Evolutionary conservation across 1,140 invertebrate species (phyloP), one percentile per base, ranked within the genome.

Genomic region (Drosophila equinoxialis): DNA sequence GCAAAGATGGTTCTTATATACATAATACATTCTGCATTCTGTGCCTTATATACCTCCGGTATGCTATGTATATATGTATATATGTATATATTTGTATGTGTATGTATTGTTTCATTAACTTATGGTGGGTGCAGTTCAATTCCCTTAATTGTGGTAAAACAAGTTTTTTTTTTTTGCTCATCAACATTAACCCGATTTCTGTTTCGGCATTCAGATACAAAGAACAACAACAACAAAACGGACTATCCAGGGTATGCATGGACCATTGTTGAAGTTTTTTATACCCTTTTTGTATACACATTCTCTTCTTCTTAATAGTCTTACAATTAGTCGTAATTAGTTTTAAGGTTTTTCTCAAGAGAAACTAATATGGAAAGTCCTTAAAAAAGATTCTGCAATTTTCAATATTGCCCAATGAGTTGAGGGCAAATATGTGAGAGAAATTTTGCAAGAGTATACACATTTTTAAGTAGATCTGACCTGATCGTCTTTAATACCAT

Each of bases 111-210:
- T 51, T 62, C n/a, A 62, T 37, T 33, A 42, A 26, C 23, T 39
- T 23, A 20, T 45, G 35, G n/a, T 42, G 61, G n/a, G 30, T 42
- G 42, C 17, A 14, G 20, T 57, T 66, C 33, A 26, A 51, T 60
- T 60, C 11, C n/a, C 54, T 57, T 68, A 63, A 11, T 77, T 65
- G 62, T 58, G 68, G 20, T 57, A 86, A 71, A 87, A 87, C 83
- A 79, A 83, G 83, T 87, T 87, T 84, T 89, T 84, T 84, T 79
- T 41, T 37, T 63, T 42, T n/a, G 39, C 62, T 20, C 67, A 76
- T 87, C 72, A 75, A 77, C 79, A 87, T 87, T 87, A 87, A 87
- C 83, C 83, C 84, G 84, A 87, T 87, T 85, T 75, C 55, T 63
- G 66, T 45, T 58, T 68, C 48, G 54, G 54, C 63, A 81, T 65